Base-by-base conservation (phyloP, 2,113 vertebrate genomes). In the Bufo gargarizans region DNA sequence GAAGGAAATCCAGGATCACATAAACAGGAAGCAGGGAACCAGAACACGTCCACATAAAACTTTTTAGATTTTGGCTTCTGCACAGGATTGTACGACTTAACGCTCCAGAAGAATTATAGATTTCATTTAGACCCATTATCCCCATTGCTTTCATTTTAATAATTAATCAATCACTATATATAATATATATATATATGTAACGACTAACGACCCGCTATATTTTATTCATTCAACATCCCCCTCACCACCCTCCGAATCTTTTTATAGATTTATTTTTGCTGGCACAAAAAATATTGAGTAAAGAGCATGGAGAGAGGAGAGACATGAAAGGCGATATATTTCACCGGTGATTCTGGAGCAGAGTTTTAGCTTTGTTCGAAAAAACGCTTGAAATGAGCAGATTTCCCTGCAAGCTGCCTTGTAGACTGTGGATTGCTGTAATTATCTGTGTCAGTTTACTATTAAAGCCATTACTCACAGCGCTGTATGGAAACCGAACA, bases 401-500 rank as follows among this genome's bases (percentile, higher is more conserved):
- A 89, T 84, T 89, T 84, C 47, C 47, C 71, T 88, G 47, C 58
- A 84, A 78, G 72, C 79, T 77, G 56, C n/a, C 77, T 84, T 83
- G 56, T 77, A 50, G 49, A 84, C 72, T 56, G 59, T 84, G 82
- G 71, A 84, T 89, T 89, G 22, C 82, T 77, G 59, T 89, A 89
- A 84, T 88, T 88, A 88, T 87, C 77, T 72, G 77, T 84, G 87
- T 78, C 87, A 69, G 81, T 78, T 82, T 88, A 47, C 72, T 89
- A 89, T 89, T 89, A 89, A 71, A 89, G 47, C 61, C 72, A 84
- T 84, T 78, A 89, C 71, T 89, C 72, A 89, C 74, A 77, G 56
- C 43, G 17, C 71, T 69, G 45, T 63, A 78, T 84, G 43, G 78
- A 82, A 84, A 72, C 20, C 56, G 53, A 84, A 63, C 59, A 67